A percentile compares a stretch with the other conserved stretches of the same genome.
phyloP scores from a whole-genome alignment of 2,113 vertebrate genomes.

The Ellobius talpinus region DNA sequence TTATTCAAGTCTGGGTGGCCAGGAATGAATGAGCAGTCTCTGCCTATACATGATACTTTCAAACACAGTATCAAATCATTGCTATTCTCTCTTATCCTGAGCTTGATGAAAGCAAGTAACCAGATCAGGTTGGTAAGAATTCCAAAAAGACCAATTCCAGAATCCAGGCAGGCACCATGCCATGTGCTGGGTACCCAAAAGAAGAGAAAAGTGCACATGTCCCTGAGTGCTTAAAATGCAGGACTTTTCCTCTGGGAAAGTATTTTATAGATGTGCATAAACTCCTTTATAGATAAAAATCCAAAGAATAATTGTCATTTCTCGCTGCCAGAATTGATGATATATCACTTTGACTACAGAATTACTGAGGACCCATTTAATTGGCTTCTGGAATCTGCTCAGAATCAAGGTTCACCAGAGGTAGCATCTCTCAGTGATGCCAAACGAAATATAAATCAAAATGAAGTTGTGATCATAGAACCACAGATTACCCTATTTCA shows the following conservation, averaged over 20 bases:
- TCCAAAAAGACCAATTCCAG: neutral
- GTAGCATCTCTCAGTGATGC: neutral
- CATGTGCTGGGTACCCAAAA: too few species aligned
- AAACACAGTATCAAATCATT: neutral
- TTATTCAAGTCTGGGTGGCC: too few species aligned
- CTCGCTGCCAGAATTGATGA: neutral
- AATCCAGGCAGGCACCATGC: neutral
- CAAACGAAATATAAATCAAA: constrained; percentile 40
- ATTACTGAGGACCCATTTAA: neutral
- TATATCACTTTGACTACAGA: neutral
- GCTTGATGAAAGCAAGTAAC: neutral
- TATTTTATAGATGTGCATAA: neutral
- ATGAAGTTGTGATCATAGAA: constrained; percentile 9
- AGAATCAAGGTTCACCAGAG: neutral
- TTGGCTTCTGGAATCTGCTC: neutral
- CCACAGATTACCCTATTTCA: neutral
- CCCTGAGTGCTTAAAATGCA: neutral
- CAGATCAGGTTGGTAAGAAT: too few species aligned
- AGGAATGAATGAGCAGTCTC: too few species aligned
- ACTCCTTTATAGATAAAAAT: neutral
- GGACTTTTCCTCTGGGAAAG: neutral
- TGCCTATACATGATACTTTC: neutral
- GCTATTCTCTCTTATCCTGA: neutral
- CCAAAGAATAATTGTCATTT: neutral
- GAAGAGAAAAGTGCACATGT: neutral